These are phyloP conservation scores for Ursus arctos DNA, from an alignment of 2,113 vertebrate genomes.

Conservation along the genomic window DNA sequence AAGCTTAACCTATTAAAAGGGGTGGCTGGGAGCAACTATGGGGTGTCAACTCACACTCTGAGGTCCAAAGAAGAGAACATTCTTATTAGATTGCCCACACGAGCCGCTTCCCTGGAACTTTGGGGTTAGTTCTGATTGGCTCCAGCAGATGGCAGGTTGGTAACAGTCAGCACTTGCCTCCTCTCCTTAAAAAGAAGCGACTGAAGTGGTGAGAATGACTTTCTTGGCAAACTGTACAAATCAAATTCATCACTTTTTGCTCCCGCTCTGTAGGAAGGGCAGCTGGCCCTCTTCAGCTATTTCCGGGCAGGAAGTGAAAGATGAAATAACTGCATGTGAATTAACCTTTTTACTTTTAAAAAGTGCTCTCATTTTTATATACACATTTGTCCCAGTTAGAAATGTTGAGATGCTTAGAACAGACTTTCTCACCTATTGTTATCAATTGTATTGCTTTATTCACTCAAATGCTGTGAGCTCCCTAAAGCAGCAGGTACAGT, in stretches of 20 bases:
- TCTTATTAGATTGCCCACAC: not conserved
- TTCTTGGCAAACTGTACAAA: not conserved
- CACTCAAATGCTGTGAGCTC: rapidly evolving
- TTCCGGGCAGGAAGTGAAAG: not conserved
- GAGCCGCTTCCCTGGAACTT: not conserved
- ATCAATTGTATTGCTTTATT: not conserved
- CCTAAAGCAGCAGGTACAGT: not conserved
- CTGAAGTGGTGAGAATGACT: not conserved
- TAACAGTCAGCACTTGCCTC: not conserved
- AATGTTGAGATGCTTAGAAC: not conserved
- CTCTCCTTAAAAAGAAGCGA: not conserved
- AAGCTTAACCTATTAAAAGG: not conserved
- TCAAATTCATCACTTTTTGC: not conserved
- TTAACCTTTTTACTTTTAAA: not conserved
- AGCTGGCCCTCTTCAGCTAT: not conserved
- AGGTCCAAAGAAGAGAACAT: not conserved
- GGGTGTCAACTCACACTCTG: not conserved
- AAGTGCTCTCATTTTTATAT: not conserved
- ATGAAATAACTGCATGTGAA: not conserved
- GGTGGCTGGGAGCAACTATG: not conserved
- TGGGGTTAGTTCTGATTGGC: not conserved
- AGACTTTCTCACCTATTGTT: not conserved
- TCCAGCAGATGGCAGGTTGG: constrained; percentile 77
- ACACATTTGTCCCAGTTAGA: not conserved
- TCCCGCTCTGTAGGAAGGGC: not conserved